These are phyloP conservation scores for Sarotherodon lohbergeri DNA, from an alignment of 2,113 vertebrate genomes.

Conservation along the genomic window DNA sequence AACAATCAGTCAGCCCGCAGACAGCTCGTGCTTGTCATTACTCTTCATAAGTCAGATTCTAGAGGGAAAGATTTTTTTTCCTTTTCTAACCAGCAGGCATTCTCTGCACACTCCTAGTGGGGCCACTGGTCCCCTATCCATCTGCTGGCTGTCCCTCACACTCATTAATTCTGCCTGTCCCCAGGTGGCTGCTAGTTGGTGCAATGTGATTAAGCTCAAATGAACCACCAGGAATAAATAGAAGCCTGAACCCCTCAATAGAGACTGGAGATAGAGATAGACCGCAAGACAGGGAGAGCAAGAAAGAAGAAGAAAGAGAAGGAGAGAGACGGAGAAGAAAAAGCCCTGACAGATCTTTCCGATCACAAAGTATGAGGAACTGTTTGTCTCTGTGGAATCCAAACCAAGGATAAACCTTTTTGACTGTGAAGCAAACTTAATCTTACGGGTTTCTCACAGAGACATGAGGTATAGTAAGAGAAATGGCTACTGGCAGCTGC, in stretches of 20 bases:
- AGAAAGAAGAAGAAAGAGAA: neutral
- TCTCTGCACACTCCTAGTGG: conserved; percentile 17
- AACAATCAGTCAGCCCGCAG: conserved; percentile 40
- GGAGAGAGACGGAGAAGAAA: neutral
- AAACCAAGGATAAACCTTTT: neutral
- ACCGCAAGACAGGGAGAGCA: neutral
- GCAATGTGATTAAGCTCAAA: conserved; percentile 56
- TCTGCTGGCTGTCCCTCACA: conserved; percentile 50
- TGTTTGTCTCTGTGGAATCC: neutral
- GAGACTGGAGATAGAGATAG: neutral
- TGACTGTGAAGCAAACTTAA: neutral
- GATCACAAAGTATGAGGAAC: conserved; percentile 22
- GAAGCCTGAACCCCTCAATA: conserved; percentile 1
- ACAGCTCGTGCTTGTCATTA: conserved; percentile 37
- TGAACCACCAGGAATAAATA: conserved; percentile 52
- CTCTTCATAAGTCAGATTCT: conserved; percentile 20
- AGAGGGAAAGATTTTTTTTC: neutral
- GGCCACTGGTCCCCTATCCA: conserved; percentile 24
- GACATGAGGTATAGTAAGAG: neutral
- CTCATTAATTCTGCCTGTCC: conserved; percentile 53
- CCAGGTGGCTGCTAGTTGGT: conserved; percentile 38
- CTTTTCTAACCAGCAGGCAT: conserved; percentile 14
- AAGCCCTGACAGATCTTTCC: conserved; percentile 6
- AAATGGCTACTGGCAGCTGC: neutral
- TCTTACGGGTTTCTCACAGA: neutral